Conservation (phyloP, 1,140 invertebrate species). For the Pseudoatta argentina region DNA sequence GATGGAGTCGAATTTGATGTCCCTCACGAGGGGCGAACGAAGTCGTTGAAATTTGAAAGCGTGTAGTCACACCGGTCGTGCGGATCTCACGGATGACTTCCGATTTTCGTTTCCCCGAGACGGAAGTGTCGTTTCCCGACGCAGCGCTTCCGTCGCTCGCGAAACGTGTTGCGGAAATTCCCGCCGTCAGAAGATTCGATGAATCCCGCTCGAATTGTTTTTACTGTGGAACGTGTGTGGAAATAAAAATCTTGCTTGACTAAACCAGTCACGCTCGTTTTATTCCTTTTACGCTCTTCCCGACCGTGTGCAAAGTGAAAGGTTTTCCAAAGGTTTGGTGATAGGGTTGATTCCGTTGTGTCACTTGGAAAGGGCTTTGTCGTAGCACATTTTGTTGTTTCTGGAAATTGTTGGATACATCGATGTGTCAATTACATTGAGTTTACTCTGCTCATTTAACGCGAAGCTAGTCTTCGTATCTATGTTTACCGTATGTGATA, state of each 20-base stretch:
- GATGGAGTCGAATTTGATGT: constrained; percentile 63
- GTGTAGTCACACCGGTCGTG: not conserved
- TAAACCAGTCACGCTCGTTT: constrained; percentile 8
- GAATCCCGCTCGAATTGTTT: constrained; percentile 8
- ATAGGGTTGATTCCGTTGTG: constrained; percentile 27
- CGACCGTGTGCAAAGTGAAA: constrained; percentile 40
- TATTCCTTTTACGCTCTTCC: not conserved
- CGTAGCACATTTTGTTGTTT: not conserved
- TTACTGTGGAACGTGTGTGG: not conserved
- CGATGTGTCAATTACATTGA: not conserved
- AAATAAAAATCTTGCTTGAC: constrained; percentile 1
- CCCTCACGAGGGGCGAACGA: constrained; percentile 19
- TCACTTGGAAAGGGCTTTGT: constrained; percentile 29
- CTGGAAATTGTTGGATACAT: not conserved
- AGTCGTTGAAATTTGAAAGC: constrained; percentile 48
- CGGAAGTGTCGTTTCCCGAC: not conserved
- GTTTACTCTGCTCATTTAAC: not conserved
- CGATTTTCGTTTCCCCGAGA: not conserved
- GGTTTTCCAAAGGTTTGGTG: not conserved
- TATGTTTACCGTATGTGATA: not conserved
- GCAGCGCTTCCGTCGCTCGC: not conserved
- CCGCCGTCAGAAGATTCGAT: constrained; percentile 26
- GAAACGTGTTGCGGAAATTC: constrained; percentile 30
- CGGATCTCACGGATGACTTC: constrained; percentile 16
- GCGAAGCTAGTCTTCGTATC: not conserved